Conservation (phyloP, 2,888 invertebrate genomes). For the Agrypnus murinus region DNA sequence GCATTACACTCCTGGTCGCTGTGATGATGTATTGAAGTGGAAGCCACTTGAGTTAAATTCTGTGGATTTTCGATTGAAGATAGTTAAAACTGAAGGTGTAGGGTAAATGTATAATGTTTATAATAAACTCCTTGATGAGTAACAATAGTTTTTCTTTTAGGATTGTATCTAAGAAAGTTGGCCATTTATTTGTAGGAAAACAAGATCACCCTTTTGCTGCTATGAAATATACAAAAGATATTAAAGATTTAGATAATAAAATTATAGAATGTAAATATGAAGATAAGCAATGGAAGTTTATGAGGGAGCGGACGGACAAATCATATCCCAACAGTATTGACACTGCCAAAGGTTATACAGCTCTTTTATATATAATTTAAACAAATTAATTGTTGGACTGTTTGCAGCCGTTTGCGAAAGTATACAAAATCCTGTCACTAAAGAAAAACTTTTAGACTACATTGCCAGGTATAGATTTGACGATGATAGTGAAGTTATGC, state of each 20-base stretch:
- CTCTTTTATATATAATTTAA: too few species aligned
- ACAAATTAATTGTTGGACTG: slow-evolving; percentile 4
- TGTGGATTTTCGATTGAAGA: slow-evolving; percentile 94
- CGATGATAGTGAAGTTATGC: slow-evolving; percentile 82
- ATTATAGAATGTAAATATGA: slow-evolving; percentile 96
- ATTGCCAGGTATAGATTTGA: slow-evolving; percentile 80
- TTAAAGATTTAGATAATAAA: slow-evolving; percentile 89
- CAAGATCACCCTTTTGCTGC: slow-evolving; percentile 78
- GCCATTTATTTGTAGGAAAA: slow-evolving; percentile 87
- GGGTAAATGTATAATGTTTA: slow-evolving; percentile 75
- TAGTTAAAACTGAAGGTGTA: slow-evolving; percentile 80
- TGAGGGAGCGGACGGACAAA: slow-evolving; percentile 98
- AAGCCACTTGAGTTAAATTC: slow-evolving; percentile 96
- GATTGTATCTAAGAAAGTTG: slow-evolving; percentile 80
- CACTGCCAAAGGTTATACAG: slow-evolving; percentile 78
- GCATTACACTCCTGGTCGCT: slow-evolving; percentile 89
- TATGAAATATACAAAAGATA: slow-evolving; percentile 86
- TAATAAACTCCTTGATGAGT: slow-evolving; percentile 14
- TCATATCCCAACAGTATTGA: slow-evolving; percentile 92
- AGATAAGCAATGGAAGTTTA: slow-evolving; percentile 89
- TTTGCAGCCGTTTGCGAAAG: slow-evolving; percentile 88
- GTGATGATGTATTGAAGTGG: slow-evolving; percentile 95
- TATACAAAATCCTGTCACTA: slow-evolving; percentile 89
- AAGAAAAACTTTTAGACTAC: slow-evolving; percentile 83
- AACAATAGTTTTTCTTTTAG: slow-evolving; percentile 69